Percentiles rank a stretch among this genome's conserved stretches.
These are phyloP conservation scores for Ceratosolen solmsi DNA, from an alignment of 1,140 invertebrate genomes.

Conservation along the genomic window DNA sequence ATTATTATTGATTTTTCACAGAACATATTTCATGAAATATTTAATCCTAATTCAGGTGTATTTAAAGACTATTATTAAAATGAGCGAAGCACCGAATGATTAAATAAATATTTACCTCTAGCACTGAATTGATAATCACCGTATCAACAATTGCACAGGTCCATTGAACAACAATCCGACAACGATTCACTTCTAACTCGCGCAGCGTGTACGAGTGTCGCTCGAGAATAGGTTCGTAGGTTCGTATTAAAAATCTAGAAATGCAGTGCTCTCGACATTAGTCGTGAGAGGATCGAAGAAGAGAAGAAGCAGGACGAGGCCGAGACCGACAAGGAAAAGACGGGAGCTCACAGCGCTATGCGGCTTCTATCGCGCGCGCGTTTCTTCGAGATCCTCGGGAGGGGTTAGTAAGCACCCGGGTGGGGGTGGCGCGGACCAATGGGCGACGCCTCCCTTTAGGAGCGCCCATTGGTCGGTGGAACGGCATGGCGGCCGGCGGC, in stretches of 20 bases:
- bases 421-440: conserved; percentile 24
- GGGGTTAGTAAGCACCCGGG: background rate
- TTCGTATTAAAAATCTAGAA: background rate
- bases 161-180: background rate
- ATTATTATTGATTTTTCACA: too few relatives aligned
- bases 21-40: too few relatives aligned
- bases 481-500: conserved; percentile 16
- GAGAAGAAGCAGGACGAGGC: background rate
- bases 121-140: background rate
- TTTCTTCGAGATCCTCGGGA: background rate
- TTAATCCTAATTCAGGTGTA: too few relatives aligned
- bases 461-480: background rate
- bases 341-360: background rate
- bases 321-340: background rate
- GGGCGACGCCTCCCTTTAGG: background rate
- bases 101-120: background rate
- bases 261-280: background rate
- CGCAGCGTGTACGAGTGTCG: background rate
- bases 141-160: background rate
- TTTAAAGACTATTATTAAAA: too few relatives aligned
- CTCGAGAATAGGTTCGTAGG: background rate
- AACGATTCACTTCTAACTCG: background rate
- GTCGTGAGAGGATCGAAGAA: background rate
- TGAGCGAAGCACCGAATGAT: too few relatives aligned
- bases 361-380: background rate